Evolutionary conservation across 2,797 vertebrate genomes (phyloP), one percentile per base, ranked within the genome.

Genomic region (Hyperoplus lanceolatus): DNA sequence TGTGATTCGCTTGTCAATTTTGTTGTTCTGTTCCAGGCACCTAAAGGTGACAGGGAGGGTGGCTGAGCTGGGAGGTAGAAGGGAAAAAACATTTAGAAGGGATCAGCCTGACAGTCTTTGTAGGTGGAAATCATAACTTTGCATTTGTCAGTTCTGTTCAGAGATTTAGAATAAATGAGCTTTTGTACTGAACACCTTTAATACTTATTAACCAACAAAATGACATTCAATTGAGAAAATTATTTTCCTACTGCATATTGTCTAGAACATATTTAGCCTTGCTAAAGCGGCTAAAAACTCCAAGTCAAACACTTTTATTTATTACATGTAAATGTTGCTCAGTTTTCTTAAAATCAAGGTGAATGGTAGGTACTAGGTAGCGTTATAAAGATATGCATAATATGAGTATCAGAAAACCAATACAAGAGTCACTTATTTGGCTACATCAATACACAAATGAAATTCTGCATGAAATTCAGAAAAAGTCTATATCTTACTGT

Each of bases 1-100:
- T 4, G 98, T 99, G 83, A 99, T 95, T 3, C 97, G 94, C 79
- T 98, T 98, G 81, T 99, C 98, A 14, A 99, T 97, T 6, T 94
- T 95, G 29, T 97, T 98, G 92, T 98, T 99, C 86, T 99, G 97
- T 89, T 99, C 98, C 86, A 99, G 93, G 75, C 98, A 99, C 80
- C 96, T 98, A 82, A 99, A 99, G 4, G 98, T 99, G 87, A 99
- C 94, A 2, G 98, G 98, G 16, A 99, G 94, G 4, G 98, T 99
- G 77, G 98, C 98, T 43, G 98, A 99, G 87, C 98, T 99, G 80
- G 62, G 81, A 85, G n/a, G 64, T 2, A 39, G 51, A 70, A 58
- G 57, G 7, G 4, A 2, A 43, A 70, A 12, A 41, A 45, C 21
- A 10, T 6, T 18, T 15, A 13, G 1, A 54, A 45, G 39, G 29